Percentiles rank a stretch among this genome's conserved stretches.
Evolutionary conservation across 2,113 vertebrate genomes (phyloP).

Genomic region (Pipa parva): DNA sequence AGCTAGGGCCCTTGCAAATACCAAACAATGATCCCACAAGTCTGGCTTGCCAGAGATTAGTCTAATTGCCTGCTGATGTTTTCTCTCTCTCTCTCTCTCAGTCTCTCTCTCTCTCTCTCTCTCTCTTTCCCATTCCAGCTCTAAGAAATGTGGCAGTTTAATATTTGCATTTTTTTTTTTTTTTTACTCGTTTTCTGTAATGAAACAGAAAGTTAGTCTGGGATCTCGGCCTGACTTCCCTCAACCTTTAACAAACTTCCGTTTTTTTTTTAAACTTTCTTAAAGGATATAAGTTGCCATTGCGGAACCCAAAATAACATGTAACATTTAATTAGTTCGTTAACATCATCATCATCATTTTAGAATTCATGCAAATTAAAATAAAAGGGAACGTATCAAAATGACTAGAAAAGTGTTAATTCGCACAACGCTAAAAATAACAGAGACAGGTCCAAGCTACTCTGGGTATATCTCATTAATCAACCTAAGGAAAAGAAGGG

Average conservation of each 20-base stretch:
- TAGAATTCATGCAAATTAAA: too few relatives aligned
- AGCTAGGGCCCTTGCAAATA: conserved; percentile 95
- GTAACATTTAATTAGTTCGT: too few relatives aligned
- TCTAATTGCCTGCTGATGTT: conserved; percentile 99
- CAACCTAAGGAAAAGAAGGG: too few relatives aligned
- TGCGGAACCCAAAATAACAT: too few relatives aligned
- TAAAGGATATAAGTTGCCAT: too few relatives aligned
- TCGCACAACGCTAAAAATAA: too few relatives aligned
- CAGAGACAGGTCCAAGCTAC: too few relatives aligned
- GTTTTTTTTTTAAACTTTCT: not conserved
- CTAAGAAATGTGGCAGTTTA: conserved; percentile 52
- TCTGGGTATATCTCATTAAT: too few relatives aligned
- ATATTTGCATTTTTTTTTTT: conserved; percentile 47
- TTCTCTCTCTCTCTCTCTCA: conserved; percentile 89
- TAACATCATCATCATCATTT: too few relatives aligned
- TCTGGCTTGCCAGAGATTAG: conserved; percentile 90
- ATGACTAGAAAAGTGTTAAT: too few relatives aligned
- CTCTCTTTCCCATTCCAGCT: conserved; percentile 44
- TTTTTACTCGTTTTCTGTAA: conserved; percentile 11
- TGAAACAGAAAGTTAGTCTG: conserved; percentile 28
- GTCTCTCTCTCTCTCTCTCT: conserved; percentile 60
- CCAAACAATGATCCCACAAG: conserved; percentile 91
- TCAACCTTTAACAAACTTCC: not conserved
- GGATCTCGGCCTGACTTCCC: not conserved
- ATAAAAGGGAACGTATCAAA: too few relatives aligned